phyloP scores from a whole-genome alignment of 2,113 vertebrate species.

The Nanorana parkeri region DNA sequence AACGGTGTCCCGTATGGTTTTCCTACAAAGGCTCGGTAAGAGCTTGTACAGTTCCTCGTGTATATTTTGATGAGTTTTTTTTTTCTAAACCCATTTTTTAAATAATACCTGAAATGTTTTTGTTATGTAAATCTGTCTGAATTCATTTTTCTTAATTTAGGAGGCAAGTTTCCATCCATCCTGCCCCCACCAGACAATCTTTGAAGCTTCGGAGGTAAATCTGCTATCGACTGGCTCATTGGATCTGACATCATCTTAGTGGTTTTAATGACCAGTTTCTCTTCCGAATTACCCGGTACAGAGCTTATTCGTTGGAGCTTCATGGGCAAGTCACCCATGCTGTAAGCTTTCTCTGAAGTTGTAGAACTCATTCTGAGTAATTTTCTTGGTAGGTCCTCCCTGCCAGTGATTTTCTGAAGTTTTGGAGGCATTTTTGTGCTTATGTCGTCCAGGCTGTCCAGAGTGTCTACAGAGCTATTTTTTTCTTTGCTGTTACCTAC shows the following conservation, averaged over 20 bases:
- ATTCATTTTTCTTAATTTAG: constrained; percentile 98
- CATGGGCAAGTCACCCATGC: constrained; percentile 94
- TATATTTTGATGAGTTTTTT: constrained; percentile 58
- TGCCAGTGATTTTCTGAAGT: constrained; percentile 96
- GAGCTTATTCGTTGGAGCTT: constrained; percentile 99
- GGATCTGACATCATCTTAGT: constrained; percentile 88
- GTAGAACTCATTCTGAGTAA: constrained; percentile 97
- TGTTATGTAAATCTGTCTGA: constrained; percentile 95
- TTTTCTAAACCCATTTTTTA: constrained; percentile 59
- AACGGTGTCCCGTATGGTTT: constrained; percentile 65
- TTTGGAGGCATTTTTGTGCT: constrained; percentile 90
- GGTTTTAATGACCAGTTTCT: constrained; percentile 86
- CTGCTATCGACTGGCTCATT: constrained; percentile 96
- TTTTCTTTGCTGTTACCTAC: constrained; percentile 93
- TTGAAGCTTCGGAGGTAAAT: constrained; percentile 97
- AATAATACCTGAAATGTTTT: constrained; percentile 53
- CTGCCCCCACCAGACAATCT: constrained; percentile 82
- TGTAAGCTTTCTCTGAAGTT: constrained; percentile 97
- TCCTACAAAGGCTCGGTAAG: constrained; percentile 63
- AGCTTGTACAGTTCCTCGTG: constrained; percentile 51
- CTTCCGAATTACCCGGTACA: constrained; percentile 93
- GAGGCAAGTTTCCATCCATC: constrained; percentile 94
- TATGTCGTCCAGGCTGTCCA: constrained; percentile 90
- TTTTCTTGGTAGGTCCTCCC: constrained; percentile 95
- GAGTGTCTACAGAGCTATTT: constrained; percentile 91